Percentiles rank a stretch among this genome's conserved stretches.
These are phyloP conservation scores for Amniataba percoides DNA, from an alignment of 2,797 vertebrate species.

Conservation along the genomic window DNA sequence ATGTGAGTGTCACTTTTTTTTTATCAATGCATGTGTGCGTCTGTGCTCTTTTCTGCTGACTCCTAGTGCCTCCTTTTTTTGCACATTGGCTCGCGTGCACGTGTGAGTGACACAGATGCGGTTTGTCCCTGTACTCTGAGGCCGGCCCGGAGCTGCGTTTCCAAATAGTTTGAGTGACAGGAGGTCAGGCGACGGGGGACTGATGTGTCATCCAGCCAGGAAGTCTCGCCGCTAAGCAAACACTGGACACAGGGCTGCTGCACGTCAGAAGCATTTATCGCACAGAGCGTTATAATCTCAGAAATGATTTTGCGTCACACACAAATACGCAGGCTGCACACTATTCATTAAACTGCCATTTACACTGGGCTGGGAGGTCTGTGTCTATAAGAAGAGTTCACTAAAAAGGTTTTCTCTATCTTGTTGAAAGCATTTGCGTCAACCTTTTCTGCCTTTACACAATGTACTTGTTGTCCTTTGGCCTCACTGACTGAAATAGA, in stretches of 20 bases:
- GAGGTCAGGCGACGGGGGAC: conserved; percentile 57
- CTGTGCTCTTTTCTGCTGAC: conserved; percentile 39
- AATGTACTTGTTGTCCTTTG: conserved; percentile 1
- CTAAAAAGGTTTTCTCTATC: conserved; percentile 6
- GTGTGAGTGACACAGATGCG: conserved; percentile 30
- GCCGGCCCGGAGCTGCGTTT: conserved; percentile 45
- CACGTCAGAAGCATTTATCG: conserved; percentile 42
- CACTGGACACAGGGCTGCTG: conserved; percentile 15
- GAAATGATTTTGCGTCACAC: conserved; percentile 27
- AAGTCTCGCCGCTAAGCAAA: conserved; percentile 40
- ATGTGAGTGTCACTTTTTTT: conserved; percentile 43
- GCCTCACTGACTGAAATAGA: conserved; percentile 4
- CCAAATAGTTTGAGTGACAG: conserved; percentile 59
- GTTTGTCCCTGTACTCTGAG: conserved; percentile 42
- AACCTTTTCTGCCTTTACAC: conserved; percentile 1
- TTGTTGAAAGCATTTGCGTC: conserved; percentile 12
- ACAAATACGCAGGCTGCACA: conserved; percentile 12
- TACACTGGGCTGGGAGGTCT: conserved; percentile 26
- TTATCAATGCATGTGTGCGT: not conserved
- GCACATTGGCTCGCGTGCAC: not conserved
- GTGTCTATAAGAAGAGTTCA: conserved; percentile 36
- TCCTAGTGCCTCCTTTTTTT: conserved; percentile 25
- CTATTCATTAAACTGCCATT: conserved; percentile 36
- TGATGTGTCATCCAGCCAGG: conserved; percentile 39
- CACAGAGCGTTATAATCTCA: conserved; percentile 6